phyloP scores from a whole-genome alignment of 2,888 invertebrate genomes.

The Eumacrocentrus americanus region DNA sequence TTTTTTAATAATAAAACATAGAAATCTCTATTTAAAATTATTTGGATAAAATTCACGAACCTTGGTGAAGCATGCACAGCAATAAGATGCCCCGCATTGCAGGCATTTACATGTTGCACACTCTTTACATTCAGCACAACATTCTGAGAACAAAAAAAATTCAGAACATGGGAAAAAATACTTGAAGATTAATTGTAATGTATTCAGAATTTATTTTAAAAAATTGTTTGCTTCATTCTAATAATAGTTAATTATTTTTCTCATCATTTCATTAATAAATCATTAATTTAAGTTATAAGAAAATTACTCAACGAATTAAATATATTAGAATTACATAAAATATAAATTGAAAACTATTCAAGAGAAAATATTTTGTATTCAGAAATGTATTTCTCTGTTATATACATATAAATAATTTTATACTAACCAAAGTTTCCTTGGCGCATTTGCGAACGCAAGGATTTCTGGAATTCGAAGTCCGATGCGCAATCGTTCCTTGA shows the following conservation, averaged over 20 bases:
- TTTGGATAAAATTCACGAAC: slow-evolving; percentile 6
- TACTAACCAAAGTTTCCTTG: not conserved
- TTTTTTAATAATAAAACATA: slow-evolving; percentile 4
- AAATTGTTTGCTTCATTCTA: not conserved
- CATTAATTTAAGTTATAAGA: too few species aligned
- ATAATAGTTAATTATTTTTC: too few species aligned
- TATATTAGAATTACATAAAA: too few species aligned
- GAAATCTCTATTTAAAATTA: not conserved
- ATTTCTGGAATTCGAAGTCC: slow-evolving; percentile 38
- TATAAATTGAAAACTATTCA: too few species aligned
- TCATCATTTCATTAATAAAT: too few species aligned
- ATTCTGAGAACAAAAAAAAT: too few species aligned
- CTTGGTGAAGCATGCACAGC: slow-evolving; percentile 23
- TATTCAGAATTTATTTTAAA: not conserved
- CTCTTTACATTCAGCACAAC: slow-evolving; percentile 12
- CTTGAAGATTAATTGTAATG: too few species aligned
- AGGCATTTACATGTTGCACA: slow-evolving; percentile 6
- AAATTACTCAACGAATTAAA: too few species aligned
- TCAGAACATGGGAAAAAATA: too few species aligned
- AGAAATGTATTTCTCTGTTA: too few species aligned
- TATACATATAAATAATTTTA: not conserved
- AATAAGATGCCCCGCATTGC: not conserved
- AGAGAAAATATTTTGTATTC: too few species aligned
- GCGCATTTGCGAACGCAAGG: not conserved
- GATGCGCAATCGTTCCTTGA: slow-evolving; percentile 33